phyloP scores from a whole-genome alignment of 2,113 vertebrate genomes.

The Upupa epops region DNA sequence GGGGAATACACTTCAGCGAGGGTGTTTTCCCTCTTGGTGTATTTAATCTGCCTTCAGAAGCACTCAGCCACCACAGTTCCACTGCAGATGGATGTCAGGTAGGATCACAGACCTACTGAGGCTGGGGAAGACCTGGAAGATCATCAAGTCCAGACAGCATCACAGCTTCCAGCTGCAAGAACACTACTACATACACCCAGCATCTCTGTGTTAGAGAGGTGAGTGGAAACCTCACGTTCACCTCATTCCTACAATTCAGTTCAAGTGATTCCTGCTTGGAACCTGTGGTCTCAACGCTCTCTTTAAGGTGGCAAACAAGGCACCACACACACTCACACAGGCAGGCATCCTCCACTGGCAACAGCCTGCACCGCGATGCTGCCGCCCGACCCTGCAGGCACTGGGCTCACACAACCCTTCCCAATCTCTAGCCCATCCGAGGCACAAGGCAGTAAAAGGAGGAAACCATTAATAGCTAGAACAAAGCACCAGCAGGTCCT shows the following conservation, averaged over 20 bases:
- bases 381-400: not conserved
- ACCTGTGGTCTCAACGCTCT: not conserved
- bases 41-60: not conserved
- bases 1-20: not conserved
- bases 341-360: not conserved
- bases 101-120: not conserved
- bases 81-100: not conserved
- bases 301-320: not conserved
- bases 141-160: too few relatives aligned
- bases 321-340: not conserved
- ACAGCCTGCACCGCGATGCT: fast-evolving
- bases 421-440: not conserved
- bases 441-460: not conserved
- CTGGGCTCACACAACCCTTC: not conserved
- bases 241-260: not conserved
- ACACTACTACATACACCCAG: not conserved
- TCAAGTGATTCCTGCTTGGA: not conserved
- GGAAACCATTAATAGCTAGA: not conserved
- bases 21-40: not conserved
- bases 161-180: not conserved
- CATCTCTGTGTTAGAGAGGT: not conserved
- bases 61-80: not conserved
- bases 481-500: not conserved
- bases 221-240: not conserved
- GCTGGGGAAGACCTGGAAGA: too few relatives aligned